Evolutionary conservation across 2,797 vertebrate genomes (phyloP).

Genomic region (Mus minutoides): DNA sequence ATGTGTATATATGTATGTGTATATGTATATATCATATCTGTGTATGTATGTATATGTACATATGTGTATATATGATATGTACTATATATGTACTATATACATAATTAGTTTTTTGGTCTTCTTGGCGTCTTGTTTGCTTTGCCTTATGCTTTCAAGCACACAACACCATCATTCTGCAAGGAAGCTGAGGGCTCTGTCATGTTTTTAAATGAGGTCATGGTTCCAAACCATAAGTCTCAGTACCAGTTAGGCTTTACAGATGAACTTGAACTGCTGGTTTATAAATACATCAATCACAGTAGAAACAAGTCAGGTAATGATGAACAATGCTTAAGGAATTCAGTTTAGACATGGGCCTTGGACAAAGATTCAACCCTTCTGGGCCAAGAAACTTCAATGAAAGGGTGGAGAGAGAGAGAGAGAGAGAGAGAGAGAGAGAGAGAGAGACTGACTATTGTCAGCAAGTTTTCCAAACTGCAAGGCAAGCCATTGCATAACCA

Average conservation of each 20-base stretch:
- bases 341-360: conserved; percentile 54
- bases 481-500: conserved; percentile 27
- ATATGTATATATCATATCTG: not conserved
- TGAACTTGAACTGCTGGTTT: conserved; percentile 25
- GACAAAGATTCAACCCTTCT: conserved; percentile 16
- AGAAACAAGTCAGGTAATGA: conserved; percentile 61
- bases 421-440: not conserved
- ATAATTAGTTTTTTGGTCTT: not conserved
- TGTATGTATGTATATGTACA: no score
- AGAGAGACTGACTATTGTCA: conserved; percentile 50
- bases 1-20: not conserved
- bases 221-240: conserved; percentile 39
- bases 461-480: conserved; percentile 66
- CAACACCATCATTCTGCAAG: conserved; percentile 39
- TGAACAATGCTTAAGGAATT: conserved; percentile 53
- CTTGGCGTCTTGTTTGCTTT: not conserved
- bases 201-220: not conserved
- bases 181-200: not conserved
- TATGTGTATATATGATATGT: not conserved
- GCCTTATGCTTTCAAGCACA: conserved; percentile 24
- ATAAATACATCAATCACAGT: not conserved
- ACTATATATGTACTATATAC: not conserved
- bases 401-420: not conserved
- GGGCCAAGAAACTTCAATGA: conserved; percentile 63
- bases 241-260: not conserved